phyloP scores from a whole-genome alignment of 2,888 invertebrate species.

The Psylliodes chrysocephalus region DNA sequence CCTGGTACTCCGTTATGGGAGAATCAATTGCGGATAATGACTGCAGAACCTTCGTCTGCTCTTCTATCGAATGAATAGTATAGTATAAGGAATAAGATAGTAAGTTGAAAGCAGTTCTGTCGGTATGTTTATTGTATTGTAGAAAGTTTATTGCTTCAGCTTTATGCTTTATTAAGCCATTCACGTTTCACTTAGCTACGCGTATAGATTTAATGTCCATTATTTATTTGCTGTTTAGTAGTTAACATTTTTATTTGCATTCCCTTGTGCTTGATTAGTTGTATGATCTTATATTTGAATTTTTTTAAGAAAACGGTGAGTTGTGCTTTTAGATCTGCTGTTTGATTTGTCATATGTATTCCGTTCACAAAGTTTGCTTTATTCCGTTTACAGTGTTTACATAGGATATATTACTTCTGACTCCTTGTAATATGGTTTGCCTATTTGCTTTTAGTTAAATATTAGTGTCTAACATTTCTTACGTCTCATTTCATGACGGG shows the following conservation, averaged over 20 bases:
- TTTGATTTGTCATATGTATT: not conserved
- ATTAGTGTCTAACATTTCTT: no score
- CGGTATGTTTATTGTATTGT: conserved; percentile 42
- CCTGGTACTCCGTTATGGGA: no score
- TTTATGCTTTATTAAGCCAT: conserved; percentile 41
- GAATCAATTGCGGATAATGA: no score
- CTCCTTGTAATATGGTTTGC: no score
- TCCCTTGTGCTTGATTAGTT: conserved; percentile 14
- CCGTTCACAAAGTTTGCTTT: no score
- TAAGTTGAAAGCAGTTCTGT: conserved; percentile 40
- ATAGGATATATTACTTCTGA: no score
- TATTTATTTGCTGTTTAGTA: conserved; percentile 6
- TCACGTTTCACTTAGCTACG: conserved; percentile 23
- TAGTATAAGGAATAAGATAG: conserved; percentile 36
- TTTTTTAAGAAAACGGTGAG: conserved; percentile 6
- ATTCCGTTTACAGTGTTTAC: no score
- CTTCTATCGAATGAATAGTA: no score
- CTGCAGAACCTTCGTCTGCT: no score
- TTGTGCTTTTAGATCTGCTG: conserved; percentile 2
- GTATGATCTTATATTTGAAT: conserved; percentile 15
- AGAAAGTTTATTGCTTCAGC: conserved; percentile 37
- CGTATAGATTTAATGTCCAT: no score
- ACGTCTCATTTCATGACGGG: not conserved
- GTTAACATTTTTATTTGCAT: conserved; percentile 8
- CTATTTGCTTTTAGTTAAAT: no score